Percentiles rank a stretch among this genome's conserved stretches.
These are phyloP conservation scores for Drosophila athabasca DNA, from an alignment of 1,140 invertebrate genomes.

Conservation along the genomic window DNA sequence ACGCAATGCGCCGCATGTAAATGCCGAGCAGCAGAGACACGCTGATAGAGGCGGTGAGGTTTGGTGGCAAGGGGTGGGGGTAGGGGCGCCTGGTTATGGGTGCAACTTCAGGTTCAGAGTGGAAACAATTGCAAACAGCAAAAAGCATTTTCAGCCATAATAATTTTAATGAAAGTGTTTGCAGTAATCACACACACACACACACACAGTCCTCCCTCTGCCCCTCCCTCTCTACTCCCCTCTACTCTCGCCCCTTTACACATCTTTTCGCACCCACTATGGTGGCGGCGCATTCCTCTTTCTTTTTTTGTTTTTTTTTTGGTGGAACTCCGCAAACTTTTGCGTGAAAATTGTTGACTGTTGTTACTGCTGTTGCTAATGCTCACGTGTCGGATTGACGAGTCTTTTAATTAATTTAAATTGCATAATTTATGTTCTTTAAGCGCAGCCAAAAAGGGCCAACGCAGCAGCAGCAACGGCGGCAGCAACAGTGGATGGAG, in stretches of 20 bases:
- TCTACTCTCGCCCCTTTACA: not conserved
- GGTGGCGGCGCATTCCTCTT: slow-evolving; percentile 18
- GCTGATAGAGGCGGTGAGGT: not conserved
- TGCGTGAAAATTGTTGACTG: slow-evolving; percentile 21
- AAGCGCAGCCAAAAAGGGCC: slow-evolving; percentile 32
- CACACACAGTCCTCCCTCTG: no score
- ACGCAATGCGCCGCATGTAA: slow-evolving; percentile 55
- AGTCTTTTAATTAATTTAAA: slow-evolving; percentile 74
- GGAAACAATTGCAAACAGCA: slow-evolving; percentile 74
- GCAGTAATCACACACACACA: slow-evolving; percentile 64
- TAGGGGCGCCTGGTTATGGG: slow-evolving; percentile 14
- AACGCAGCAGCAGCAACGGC: slow-evolving; percentile 7
- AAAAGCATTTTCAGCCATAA: slow-evolving; percentile 78
- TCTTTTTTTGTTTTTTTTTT: slow-evolving; percentile 13
- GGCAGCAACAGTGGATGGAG: no score
- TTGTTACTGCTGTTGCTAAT: slow-evolving; percentile 31
- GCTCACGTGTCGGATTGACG: slow-evolving; percentile 61
- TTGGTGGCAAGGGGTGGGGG: no score
- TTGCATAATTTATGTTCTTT: slow-evolving; percentile 68
- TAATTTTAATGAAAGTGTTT: slow-evolving; percentile 83
- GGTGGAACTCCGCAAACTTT: slow-evolving; percentile 13
- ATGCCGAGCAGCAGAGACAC: slow-evolving; percentile 26
- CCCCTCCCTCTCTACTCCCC: not conserved
- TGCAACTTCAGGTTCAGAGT: slow-evolving; percentile 65
- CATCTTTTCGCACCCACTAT: no score